Conservation (phyloP, 64 coral and sea anemone genomes). For the Pocillopora damicornis region DNA sequence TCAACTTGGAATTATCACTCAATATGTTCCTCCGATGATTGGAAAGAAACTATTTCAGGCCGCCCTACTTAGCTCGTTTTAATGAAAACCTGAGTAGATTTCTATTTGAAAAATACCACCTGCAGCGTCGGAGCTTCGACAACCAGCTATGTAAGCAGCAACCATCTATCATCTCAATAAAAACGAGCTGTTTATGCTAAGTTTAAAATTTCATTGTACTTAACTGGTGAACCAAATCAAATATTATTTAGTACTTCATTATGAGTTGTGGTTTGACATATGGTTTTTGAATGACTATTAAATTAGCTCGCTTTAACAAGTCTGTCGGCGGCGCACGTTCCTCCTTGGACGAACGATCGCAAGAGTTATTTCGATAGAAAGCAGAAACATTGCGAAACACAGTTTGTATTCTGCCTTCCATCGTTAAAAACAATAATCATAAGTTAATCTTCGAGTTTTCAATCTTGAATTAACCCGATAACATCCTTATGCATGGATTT, state of each 20-base stretch:
- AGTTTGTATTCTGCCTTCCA: neutral
- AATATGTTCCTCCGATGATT: no score
- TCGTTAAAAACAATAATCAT: neutral
- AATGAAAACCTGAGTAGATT: no score
- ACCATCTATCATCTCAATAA: neutral
- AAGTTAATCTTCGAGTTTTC: neutral
- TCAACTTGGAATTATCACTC: no score
- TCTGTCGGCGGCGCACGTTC: neutral
- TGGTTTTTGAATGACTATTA: neutral
- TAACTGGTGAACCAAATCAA: constrained; percentile 30
- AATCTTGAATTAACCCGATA: neutral
- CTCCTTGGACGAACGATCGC: neutral
- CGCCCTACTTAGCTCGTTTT: no score
- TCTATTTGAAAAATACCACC: neutral
- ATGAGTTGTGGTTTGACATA: neutral
- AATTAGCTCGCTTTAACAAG: neutral
- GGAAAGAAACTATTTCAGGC: no score
- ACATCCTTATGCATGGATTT: neutral
- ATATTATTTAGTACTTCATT: constrained; percentile 18
- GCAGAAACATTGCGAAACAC: neutral
- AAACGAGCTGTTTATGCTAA: neutral
- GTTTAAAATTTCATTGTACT: constrained; percentile 6
- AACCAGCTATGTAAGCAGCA: neutral
- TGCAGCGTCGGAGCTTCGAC: neutral
- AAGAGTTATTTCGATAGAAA: no score